These are phyloP conservation scores for Lycaon pictus DNA, from an alignment of 2,113 vertebrate genomes.

Conservation along the genomic window DNA sequence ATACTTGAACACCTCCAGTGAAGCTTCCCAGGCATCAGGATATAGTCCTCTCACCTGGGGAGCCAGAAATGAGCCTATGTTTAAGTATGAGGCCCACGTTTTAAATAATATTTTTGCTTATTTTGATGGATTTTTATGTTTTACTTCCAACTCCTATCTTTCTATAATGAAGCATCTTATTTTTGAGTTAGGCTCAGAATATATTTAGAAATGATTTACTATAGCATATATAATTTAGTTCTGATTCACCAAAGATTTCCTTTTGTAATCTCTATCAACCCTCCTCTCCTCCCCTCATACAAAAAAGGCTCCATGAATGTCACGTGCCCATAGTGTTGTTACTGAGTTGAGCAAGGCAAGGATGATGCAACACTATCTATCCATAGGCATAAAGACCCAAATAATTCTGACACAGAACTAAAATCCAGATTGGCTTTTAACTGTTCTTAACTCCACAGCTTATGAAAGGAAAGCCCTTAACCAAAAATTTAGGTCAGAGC, in stretches of 20 bases:
- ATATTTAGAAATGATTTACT: constrained; percentile 44
- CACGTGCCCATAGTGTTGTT: not conserved
- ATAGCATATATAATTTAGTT: constrained; percentile 40
- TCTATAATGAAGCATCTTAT: constrained; percentile 8
- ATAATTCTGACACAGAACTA: constrained; percentile 32
- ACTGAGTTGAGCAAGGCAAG: not conserved
- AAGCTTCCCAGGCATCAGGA: not conserved
- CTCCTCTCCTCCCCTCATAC: not conserved
- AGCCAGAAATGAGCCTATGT: constrained; percentile 55
- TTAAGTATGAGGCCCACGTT: constrained; percentile 46
- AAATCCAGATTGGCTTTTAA: constrained; percentile 43
- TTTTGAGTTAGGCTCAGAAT: constrained; percentile 21
- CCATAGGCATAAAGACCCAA: not conserved
- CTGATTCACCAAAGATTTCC: not conserved
- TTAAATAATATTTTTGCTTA: constrained; percentile 26
- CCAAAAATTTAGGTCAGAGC: constrained; percentile 42
- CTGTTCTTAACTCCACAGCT: not conserved
- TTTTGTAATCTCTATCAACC: not conserved
- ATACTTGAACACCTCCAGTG: not conserved
- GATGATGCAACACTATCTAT: constrained; percentile 3
- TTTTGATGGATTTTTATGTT: constrained; percentile 43
- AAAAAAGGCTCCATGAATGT: not conserved
- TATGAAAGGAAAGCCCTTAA: not conserved
- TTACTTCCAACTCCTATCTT: constrained; percentile 47
- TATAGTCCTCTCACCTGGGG: not conserved